These are phyloP conservation scores for Homalodisca vitripennis DNA, from an alignment of 1,140 invertebrate genomes.

Conservation along the genomic window DNA sequence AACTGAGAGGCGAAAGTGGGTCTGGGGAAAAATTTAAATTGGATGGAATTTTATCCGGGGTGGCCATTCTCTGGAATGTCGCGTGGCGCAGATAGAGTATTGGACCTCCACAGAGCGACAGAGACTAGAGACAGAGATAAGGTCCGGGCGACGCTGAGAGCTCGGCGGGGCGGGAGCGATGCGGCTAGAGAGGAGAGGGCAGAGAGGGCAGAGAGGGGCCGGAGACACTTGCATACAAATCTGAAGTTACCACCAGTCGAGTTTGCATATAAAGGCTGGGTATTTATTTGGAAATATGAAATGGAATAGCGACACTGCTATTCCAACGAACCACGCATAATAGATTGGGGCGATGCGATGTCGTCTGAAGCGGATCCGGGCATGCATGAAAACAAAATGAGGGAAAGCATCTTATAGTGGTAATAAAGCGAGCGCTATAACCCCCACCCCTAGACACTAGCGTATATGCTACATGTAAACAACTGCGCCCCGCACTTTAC, in stretches of 20 bases:
- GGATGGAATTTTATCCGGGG: too few species aligned
- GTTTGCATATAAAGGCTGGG: constrained; percentile 14
- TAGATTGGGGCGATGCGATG: not conserved
- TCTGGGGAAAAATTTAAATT: too few species aligned
- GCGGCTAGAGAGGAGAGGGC: not conserved
- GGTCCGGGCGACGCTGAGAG: too few species aligned
- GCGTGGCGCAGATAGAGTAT: too few species aligned
- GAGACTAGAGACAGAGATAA: too few species aligned
- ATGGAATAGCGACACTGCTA: not conserved
- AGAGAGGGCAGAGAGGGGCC: not conserved
- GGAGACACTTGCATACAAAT: not conserved
- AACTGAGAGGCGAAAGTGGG: too few species aligned
- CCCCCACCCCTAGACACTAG: too few species aligned
- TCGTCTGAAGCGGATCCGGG: not conserved
- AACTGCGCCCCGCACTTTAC: too few species aligned
- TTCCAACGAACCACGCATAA: constrained; percentile 1
- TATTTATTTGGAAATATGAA: constrained; percentile 16
- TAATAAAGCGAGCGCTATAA: constrained; percentile 10
- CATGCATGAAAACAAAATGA: constrained; percentile 26
- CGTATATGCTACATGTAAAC: too few species aligned
- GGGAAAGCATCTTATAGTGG: constrained; percentile 23
- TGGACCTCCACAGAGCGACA: too few species aligned
- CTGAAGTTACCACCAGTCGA: constrained; percentile 6
- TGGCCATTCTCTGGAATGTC: too few species aligned
- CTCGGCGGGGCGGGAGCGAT: not conserved